phyloP scores from a whole-genome alignment of 2,888 invertebrate species.

The Mythimna vitellina region DNA sequence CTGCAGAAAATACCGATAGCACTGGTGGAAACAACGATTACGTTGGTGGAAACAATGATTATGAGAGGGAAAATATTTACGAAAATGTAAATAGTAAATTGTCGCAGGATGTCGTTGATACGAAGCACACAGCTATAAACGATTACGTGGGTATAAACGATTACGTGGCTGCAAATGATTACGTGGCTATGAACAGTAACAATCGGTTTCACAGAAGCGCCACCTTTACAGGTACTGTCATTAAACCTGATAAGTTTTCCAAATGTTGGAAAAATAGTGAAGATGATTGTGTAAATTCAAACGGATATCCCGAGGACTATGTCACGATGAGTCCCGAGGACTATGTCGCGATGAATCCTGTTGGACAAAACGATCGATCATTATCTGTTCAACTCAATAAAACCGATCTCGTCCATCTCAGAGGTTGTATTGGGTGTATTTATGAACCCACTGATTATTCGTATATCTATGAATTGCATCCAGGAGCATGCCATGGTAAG shows the following conservation, averaged over 20 bases:
- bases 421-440: slow-evolving; percentile 76
- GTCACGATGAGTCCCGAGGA: slow-evolving; percentile 46
- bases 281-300: slow-evolving; percentile 21
- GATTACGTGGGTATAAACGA: slow-evolving; percentile 47
- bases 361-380: slow-evolving; percentile 15
- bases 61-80: slow-evolving; percentile 42
- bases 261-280: slow-evolving; percentile 13
- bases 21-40: slow-evolving; percentile 14
- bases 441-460: slow-evolving; percentile 70
- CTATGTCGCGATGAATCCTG: slow-evolving; percentile 51
- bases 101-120: slow-evolving; percentile 74
- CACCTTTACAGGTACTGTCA: slow-evolving; percentile 22
- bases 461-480: slow-evolving; percentile 76
- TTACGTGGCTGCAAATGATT: slow-evolving; percentile 24
- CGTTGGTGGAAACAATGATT: slow-evolving; percentile 9
- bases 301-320: slow-evolving; percentile 39
- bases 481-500: slow-evolving; percentile 64
- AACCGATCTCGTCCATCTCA: slow-evolving; percentile 71
- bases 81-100: slow-evolving; percentile 66
- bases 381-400: slow-evolving; percentile 50
- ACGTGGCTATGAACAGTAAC: slow-evolving; percentile 43
- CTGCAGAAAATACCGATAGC: slow-evolving; percentile 10
- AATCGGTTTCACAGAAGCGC: slow-evolving; percentile 33
- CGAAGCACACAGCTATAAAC: slow-evolving; percentile 10
- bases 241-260: slow-evolving; percentile 19